Base-by-base conservation (phyloP, 2,797 vertebrate genomes). In the Acipenser oxyrinchus region DNA sequence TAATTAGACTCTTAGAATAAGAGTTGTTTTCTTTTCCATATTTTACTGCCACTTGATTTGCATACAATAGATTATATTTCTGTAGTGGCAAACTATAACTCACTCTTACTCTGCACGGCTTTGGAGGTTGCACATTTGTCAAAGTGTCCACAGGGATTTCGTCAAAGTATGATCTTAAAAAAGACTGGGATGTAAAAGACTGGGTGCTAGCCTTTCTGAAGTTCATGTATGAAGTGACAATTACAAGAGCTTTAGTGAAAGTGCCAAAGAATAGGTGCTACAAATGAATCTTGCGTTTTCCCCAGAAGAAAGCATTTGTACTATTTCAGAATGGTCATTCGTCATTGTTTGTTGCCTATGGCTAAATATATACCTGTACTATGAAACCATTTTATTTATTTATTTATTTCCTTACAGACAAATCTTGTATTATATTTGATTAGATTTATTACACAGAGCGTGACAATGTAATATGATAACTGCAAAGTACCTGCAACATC, bases 311-410 rank as follows among this genome's bases (percentile, higher is more conserved):
- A 60, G 9, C 18, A 7, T 49, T 67, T 61, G 58, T 60, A 60
- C 66, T 10, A 52, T 8, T 67, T 67, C 49, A 51, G 49, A 60
- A 57, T 60, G 15, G 18, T 58, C 15, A n/a, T 50, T 48, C 66
- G 51, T 60, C 59, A 37, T 15, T 10, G 52, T 37, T 58, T 58
- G 7, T 10, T 49, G 48, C 23, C 9, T 10, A 51, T 59, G 55
- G 55, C 48, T 66, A 50, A 8, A 59, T 37, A 49, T 11, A 23
- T 48, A 58, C 23, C 64, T 3, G 23, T 37, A 37, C 51, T 58
- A n/a, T 58, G 55, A 58, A 12, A n/a, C 13, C 23, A 18, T n/a
- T n/a, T n/a, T n/a, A n/a, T n/a, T 18, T 18, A 18, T 18, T 18
- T 18, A 18, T 18, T 18, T 18, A 18, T 18, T 37, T 37, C 37